Percentiles rank a stretch among this genome's conserved stretches.
Conservation (phyloP, 2,888 invertebrate genomes). For the Synergus japonicus region DNA sequence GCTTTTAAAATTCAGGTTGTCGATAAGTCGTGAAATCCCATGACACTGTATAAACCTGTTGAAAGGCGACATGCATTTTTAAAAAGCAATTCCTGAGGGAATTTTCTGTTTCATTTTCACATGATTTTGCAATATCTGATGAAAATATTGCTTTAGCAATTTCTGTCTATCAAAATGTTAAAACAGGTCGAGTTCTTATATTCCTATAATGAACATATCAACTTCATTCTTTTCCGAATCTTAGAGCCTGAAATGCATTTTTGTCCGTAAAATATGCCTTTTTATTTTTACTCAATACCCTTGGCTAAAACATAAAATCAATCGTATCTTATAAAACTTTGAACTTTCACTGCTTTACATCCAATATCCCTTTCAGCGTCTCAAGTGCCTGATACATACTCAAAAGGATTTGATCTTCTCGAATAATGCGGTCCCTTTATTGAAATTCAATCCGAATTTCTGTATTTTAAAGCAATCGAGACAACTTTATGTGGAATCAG, state of each 20-base stretch:
- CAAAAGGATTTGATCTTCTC: not conserved
- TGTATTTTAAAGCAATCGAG: not conserved
- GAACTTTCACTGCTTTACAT: not conserved
- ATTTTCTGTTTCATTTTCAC: not conserved
- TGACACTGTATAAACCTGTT: not conserved
- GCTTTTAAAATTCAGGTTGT: constrained; percentile 14
- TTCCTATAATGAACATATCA: not conserved
- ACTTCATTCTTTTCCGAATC: not conserved
- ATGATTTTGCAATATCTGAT: not conserved
- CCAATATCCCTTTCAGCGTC: not conserved
- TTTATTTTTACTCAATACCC: not conserved
- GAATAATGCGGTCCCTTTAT: not conserved
- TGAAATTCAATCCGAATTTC: not conserved
- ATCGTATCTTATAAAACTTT: not conserved
- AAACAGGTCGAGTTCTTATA: not conserved
- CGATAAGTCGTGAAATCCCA: constrained; percentile 19
- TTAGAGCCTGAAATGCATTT: too few species aligned
- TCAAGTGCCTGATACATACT: not conserved
- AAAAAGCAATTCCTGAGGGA: not conserved
- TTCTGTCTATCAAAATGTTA: not conserved
- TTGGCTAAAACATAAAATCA: not conserved
- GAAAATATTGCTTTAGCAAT: not conserved
- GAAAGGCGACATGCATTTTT: not conserved
- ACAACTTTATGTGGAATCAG: too few species aligned
- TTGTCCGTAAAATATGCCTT: too few species aligned